Evolutionary conservation across 1,140 invertebrate genomes (phyloP).

Genomic region (Heliconius congener): DNA sequence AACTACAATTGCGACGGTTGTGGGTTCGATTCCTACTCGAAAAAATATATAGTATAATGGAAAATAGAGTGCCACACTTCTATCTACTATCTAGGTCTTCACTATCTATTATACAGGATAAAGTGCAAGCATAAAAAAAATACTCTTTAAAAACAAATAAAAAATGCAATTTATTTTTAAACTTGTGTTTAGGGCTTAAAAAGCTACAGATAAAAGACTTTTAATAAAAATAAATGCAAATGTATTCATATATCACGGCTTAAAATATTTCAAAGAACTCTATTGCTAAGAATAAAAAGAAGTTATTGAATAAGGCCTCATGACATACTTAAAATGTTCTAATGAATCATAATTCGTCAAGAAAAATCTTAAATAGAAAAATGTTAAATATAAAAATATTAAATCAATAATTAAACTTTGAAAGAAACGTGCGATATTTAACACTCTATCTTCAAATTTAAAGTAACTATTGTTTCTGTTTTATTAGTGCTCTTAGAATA

Average conservation of each 20-base stretch:
- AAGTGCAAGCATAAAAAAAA: too few species aligned
- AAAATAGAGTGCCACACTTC: too few species aligned
- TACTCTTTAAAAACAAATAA: too few species aligned
- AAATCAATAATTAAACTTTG: neutral
- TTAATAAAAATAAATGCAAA: conserved; percentile 1
- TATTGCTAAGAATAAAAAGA: neutral
- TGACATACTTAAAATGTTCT: neutral
- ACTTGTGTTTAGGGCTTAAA: neutral
- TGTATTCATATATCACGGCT: neutral
- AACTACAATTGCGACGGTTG: too few species aligned
- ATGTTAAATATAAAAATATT: neutral
- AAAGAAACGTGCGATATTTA: too few species aligned
- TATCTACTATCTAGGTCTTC: too few species aligned
- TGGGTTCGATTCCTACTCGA: too few species aligned
- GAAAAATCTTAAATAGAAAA: neutral
- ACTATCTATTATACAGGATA: too few species aligned
- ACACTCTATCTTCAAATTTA: too few species aligned
- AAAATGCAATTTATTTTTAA: neutral
- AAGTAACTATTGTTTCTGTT: too few species aligned
- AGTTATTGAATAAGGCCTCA: neutral
- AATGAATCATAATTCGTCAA: neutral
- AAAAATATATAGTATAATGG: too few species aligned
- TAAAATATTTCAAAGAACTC: neutral
- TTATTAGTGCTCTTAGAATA: too few species aligned
- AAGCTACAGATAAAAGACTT: neutral